Conservation (phyloP, 2,113 vertebrate species). For the Otocyon megalotis region DNA sequence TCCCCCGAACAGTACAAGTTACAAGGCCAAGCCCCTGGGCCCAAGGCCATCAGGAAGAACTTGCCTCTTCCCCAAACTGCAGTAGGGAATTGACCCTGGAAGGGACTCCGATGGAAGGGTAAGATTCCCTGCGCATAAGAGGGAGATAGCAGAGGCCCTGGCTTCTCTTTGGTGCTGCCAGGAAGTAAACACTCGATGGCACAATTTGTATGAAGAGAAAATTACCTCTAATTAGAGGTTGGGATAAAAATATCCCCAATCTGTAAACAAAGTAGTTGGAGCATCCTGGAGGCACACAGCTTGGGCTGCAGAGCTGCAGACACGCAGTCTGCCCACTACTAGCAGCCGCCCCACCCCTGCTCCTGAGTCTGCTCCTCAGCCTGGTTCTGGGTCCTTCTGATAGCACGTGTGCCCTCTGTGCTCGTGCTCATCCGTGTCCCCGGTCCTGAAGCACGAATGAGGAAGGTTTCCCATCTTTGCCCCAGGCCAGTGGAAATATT, state of each 20-base stretch:
- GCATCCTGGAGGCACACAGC: conserved; percentile 60
- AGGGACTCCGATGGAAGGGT: background rate
- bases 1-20: background rate
- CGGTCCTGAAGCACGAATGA: too few species aligned
- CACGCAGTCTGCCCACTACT: background rate
- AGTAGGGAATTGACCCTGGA: background rate
- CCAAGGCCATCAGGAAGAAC: background rate
- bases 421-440: background rate
- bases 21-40: background rate
- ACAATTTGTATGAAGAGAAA: conserved; percentile 69
- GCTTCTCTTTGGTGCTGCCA: background rate
- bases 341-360: background rate
- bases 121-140: background rate
- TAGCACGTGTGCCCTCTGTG: background rate
- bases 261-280: conserved; percentile 81
- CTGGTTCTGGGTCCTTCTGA: background rate
- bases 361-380: background rate
- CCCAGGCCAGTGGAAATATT: background rate
- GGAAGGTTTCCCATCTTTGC: background rate
- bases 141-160: background rate
- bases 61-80: background rate
- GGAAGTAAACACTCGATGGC: conserved; percentile 38
- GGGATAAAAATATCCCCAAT: conserved; percentile 82
- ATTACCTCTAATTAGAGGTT: conserved; percentile 82
- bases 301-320: background rate